These are phyloP conservation scores for Bryconaethiops microstoma DNA, from an alignment of 2,797 vertebrate genomes.

Conservation along the genomic window DNA sequence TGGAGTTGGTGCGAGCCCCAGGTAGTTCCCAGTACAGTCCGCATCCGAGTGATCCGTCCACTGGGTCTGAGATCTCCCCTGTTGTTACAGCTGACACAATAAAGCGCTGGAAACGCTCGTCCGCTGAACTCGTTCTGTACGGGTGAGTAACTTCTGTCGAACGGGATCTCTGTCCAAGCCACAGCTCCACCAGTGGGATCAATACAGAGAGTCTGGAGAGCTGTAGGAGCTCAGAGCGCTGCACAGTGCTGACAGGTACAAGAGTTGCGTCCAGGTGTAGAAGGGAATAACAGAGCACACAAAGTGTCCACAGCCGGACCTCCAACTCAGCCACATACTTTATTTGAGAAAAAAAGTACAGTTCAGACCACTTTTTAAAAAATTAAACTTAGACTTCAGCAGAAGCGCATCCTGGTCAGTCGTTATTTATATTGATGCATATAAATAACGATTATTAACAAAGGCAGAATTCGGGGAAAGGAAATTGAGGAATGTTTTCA, in stretches of 20 bases:
- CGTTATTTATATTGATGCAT: too few species aligned
- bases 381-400: background rate
- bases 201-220: slow-evolving; percentile 74
- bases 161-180: slow-evolving; percentile 77
- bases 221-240: slow-evolving; percentile 40
- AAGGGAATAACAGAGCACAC: slow-evolving; percentile 39
- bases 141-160: slow-evolving; percentile 83
- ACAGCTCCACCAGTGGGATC: slow-evolving; percentile 74
- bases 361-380: too few species aligned
- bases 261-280: slow-evolving; percentile 42
- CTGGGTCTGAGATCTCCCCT: slow-evolving; percentile 44
- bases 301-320: slow-evolving; percentile 50
- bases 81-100: slow-evolving; percentile 77
- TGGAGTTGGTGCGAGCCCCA: background rate
- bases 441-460: background rate
- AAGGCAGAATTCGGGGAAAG: too few species aligned
- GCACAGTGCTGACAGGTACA: slow-evolving; percentile 61
- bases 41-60: background rate
- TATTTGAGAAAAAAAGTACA: background rate
- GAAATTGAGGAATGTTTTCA: too few species aligned
- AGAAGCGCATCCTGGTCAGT: background rate
- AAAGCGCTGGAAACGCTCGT: slow-evolving; percentile 74
- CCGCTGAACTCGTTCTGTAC: slow-evolving; percentile 81
- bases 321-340: background rate
- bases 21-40: slow-evolving; percentile 39